phyloP scores from a whole-genome alignment of 2,113 vertebrate genomes.

The Rhinolophus ferrumequinum region DNA sequence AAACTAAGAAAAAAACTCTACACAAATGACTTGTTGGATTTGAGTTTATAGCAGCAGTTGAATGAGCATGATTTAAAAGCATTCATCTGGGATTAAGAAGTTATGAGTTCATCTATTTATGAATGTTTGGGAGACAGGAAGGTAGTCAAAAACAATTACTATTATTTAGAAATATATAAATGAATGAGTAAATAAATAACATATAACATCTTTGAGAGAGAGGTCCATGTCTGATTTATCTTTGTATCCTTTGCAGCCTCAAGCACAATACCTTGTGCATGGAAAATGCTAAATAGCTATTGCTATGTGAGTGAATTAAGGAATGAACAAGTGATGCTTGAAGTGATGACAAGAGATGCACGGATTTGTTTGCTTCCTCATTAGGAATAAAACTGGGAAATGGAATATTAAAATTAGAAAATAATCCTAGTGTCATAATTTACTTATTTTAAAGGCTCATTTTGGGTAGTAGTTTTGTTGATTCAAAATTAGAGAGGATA shows the following conservation, averaged over 20 bases:
- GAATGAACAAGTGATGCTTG: background rate
- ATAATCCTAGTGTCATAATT: background rate
- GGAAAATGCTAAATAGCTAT: background rate
- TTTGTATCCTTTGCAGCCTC: background rate
- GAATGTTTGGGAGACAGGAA: background rate
- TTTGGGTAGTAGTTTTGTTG: background rate
- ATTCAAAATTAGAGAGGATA: background rate
- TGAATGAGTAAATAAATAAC: background rate
- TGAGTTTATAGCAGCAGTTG: background rate
- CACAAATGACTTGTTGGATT: background rate
- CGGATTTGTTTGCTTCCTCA: background rate
- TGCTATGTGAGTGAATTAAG: background rate
- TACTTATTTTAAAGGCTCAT: background rate
- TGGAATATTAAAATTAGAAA: conserved; percentile 21
- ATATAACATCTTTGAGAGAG: background rate
- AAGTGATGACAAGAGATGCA: background rate
- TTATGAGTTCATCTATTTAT: background rate
- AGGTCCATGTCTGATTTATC: background rate
- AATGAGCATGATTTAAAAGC: background rate
- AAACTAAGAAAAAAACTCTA: background rate
- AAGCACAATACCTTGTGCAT: background rate
- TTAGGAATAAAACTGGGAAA: background rate
- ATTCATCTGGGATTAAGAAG: background rate
- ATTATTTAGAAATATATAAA: background rate
- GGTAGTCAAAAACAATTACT: background rate